Base-by-base conservation (phyloP, 2,888 invertebrate genomes). In the Galeopsomyia nigrocyanea region DNA sequence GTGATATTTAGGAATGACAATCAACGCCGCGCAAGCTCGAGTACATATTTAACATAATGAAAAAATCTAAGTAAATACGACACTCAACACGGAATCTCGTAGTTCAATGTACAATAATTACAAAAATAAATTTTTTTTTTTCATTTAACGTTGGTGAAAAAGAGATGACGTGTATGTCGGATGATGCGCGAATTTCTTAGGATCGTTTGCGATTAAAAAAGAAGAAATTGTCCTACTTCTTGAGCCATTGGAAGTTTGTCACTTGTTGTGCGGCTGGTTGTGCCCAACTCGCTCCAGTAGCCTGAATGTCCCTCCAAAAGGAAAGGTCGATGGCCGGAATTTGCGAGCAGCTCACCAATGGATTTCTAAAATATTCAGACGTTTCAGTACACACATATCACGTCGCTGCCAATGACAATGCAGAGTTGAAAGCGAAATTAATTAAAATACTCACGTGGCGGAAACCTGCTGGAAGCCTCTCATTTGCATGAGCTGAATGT, bases 281-380 rank as follows among this genome's bases (percentile, higher is more conserved):
- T n/a, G 21, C 53, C n/a, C n/a, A 53, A 53, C 9, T 53, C 17
- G 53, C 17, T 14, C 26, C 26, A 5, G 71, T 55, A 16, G 47
- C 14, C 19, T 69, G 75, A 2, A 73, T 21, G 50, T 85, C 88
- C 79, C 88, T 89, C 90, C 94, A 94, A 61, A 87, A 86, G 67
- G 87, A 88, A 46, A 94, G 87, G 86, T 94, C 90, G 68, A 94
- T 82, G 16, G 84, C 81, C 0, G 92, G 92, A 79, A 94, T 84
- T 77, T 91, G 88, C 63, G 88, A 86, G 80, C 94, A 95, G 39
- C 88, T 88, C 1, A 90, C 84, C 63, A 91, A 88, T 64, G 90
- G 89, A 81, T 94, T 94, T 68, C 94, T 94, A 78, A 55, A 68
- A 19, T 39, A 62, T 57, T 16, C 22, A 26, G 6, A 10, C 26